Base-by-base conservation (phyloP, 2,797 vertebrate genomes). In the Gymnocypris eckloni region DNA sequence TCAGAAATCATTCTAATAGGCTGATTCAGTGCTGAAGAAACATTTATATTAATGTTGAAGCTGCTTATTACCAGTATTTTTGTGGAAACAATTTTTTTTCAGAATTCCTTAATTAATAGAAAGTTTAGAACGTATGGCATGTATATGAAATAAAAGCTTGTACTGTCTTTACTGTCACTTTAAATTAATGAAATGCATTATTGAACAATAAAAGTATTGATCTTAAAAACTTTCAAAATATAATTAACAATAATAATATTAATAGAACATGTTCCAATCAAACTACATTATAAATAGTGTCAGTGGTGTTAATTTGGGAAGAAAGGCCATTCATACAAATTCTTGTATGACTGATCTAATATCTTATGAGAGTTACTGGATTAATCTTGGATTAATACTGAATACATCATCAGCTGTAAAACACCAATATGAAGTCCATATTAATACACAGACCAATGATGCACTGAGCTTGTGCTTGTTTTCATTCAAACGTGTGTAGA, bases 401-500 rank as follows among this genome's bases (percentile, higher is more conserved):
- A 69, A 69, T 69, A 28, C 66, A 37, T 67, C 18, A 12, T 59
- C 81, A 59, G 25, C 3, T 48, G 50, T 20, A 50, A 41, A 72
- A 54, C 22, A 72, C 18, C 12, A 48, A 22, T 41, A 61, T 45
- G 2, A 75, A 66, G 20, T 83, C 16, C 50, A 59, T 9, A 79
- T 71, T 22, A 59, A 43, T 59, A 71, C 64, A 56, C 59, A 76
- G 50, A 72, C 71, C 54, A 72, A 70, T 72, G 69, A 66, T 80
- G 28, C n/a, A 64, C 22, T 13, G 33, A 20, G 45, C 81, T 76
- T 16, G 6, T 22, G 18, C 41, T 84, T 88, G 89, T 90, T 90
- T 90, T 88, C 43, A 81, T 86, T 85, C 80, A 73, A 87, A 83
- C 52, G 22, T 75, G 79, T 67, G 28, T 45, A 28, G 83, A 66